Base-by-base conservation (phyloP, 1,140 invertebrate genomes). In the Dysdera silvatica region DNA sequence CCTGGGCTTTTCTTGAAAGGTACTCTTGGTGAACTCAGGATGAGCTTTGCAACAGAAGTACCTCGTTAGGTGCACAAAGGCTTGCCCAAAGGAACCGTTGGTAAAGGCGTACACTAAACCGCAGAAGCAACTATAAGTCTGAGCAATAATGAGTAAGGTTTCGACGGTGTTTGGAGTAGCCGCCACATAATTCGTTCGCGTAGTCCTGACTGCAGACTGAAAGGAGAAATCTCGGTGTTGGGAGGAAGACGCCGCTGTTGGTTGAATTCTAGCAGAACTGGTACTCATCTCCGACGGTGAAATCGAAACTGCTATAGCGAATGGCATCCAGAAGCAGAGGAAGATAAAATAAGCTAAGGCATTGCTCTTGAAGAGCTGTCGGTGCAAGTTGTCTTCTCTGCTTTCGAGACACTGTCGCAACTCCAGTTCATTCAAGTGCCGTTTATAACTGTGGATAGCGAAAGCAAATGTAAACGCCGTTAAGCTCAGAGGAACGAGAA, bases 1-100 rank as follows among this genome's bases (percentile, higher is more conserved):
- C n/a, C 55, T 52, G 28, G 65, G 65, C 35, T 63, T 66, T 35
- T 68, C 67, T 45, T 67, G 65, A 24, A 64, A 58, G 20, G 65
- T 66, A 58, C 54, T 60, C 52, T 67, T 68, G 47, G 67, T 55
- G 52, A 67, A 67, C 49, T 68, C 67, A 14, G 60, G 47, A 49
- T 67, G 67, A 28, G 67, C 51, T 41, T 68, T 68, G 29, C 57
- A 67, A 33, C 67, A 68, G 60, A 68, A 68, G 55, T 68, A 68
- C 49, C 61, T 58, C 32, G 56, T 67, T 45, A 67, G 53, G 40
- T 67, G 57, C 8, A 64, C 32, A 37, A 67, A 68, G 6, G 61
- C 67, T 37, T 67, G 67, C 35, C 54, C 52, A 43, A 68, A 68
- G 26, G 67, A 52, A 35, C 48, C 35, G 31, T 68, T 57, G 28